phyloP scores from a whole-genome alignment of 2,797 vertebrate genomes.

The Coregonus ussuriensis region DNA sequence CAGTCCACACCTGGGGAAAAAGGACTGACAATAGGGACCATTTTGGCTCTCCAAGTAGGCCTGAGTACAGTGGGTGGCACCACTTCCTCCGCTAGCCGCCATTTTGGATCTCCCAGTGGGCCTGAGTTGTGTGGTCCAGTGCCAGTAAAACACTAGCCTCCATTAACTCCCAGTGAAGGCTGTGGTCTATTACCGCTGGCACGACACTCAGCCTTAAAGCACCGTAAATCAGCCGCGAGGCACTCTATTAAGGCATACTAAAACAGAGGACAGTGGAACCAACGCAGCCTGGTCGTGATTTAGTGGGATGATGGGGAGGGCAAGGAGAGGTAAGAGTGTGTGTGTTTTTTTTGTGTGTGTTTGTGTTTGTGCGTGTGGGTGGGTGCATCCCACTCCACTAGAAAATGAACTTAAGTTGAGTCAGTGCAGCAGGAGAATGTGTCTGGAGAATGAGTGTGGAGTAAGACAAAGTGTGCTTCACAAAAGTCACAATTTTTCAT shows the following conservation, averaged over 20 bases:
- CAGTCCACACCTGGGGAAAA: too few relatives aligned
- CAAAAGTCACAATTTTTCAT: too few relatives aligned
- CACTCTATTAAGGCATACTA: conserved; percentile 36
- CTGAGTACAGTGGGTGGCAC: neutral
- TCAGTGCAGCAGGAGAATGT: too few relatives aligned
- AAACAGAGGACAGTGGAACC: conserved; percentile 51
- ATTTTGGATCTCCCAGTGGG: conserved; percentile 27
- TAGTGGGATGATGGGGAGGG: conserved; percentile 34
- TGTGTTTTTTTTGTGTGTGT: neutral
- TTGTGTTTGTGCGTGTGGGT: too few relatives aligned
- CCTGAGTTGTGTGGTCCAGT: conserved; percentile 21
- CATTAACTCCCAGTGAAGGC: conserved; percentile 49
- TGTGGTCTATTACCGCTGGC: conserved; percentile 48
- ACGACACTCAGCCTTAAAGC: conserved; percentile 36
- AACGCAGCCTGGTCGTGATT: conserved; percentile 37
- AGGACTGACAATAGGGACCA: too few relatives aligned
- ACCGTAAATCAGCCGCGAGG: conserved; percentile 46
- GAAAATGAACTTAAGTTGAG: too few relatives aligned
- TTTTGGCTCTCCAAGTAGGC: too few relatives aligned
- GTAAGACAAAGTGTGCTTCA: too few relatives aligned
- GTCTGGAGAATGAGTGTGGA: too few relatives aligned
- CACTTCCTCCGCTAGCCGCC: conserved; percentile 23
- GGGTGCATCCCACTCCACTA: neutral
- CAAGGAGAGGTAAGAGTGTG: conserved; percentile 24
- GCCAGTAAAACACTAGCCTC: conserved; percentile 48